Conservation (phyloP, 2,888 invertebrate species). For the Mystacides longicornis region DNA sequence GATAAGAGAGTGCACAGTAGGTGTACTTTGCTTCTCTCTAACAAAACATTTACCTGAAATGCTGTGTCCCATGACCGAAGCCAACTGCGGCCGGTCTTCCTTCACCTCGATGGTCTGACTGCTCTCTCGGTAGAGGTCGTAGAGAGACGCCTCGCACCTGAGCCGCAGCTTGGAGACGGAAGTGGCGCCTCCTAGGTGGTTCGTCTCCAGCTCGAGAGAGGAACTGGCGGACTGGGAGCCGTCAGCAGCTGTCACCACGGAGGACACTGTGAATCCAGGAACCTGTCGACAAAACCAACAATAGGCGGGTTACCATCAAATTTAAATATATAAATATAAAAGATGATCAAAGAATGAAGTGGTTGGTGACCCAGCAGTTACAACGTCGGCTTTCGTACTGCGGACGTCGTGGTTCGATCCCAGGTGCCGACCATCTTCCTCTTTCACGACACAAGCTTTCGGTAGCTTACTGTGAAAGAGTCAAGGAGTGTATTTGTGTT, state of each 20-base stretch:
- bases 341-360: too few relatives aligned
- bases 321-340: too few relatives aligned
- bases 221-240: constrained; percentile 53
- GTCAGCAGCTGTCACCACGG: constrained; percentile 49
- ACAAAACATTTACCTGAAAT: constrained; percentile 10
- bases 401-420: too few relatives aligned
- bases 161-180: constrained; percentile 27
- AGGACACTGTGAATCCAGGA: constrained; percentile 53
- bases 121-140: constrained; percentile 53
- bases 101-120: constrained; percentile 53
- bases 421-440: too few relatives aligned
- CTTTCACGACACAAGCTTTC: too few relatives aligned
- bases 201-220: constrained; percentile 49
- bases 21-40: too few relatives aligned
- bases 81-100: constrained; percentile 54
- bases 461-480: too few relatives aligned
- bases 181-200: constrained; percentile 17
- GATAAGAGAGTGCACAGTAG: too few relatives aligned
- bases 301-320: too few relatives aligned
- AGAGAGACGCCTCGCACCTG: constrained; percentile 57
- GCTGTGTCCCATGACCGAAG: constrained; percentile 49
- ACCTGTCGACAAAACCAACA: constrained; percentile 38
- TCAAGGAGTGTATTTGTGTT: too few relatives aligned
- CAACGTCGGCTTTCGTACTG: too few relatives aligned
- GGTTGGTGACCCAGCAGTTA: too few relatives aligned